Evolutionary conservation across 2,797 vertebrate genomes (phyloP), one percentile per base, ranked within the genome.

Genomic region (Leucoraja ocellata): DNA sequence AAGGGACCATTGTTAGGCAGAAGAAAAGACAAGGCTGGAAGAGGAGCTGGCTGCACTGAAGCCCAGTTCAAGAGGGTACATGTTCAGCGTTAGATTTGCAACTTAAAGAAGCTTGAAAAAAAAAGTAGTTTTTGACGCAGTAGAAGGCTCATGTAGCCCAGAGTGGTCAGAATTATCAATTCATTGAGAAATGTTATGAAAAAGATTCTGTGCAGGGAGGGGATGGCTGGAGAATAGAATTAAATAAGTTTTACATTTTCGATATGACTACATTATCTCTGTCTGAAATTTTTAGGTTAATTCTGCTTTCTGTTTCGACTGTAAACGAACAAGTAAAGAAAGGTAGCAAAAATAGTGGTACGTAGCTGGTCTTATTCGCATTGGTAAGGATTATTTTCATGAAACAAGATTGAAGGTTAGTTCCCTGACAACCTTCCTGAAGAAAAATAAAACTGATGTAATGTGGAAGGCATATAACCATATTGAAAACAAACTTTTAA

Each of bases 21-120:
- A 94, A 95, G 94, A 95, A 95, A 94, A 95, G 94, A 95, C 95
- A 94, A 83, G 91, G 88, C 96, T 95, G 96, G 97, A 95, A 95
- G 94, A 95, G 95, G 95, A 95, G 94, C 95, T 96, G 96, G 95
- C 95, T 94, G 95, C 76, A 80, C 77, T 93, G 93, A 93, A 95
- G 96, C 94, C 94, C 94, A 73, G 93, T 83, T 83, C 58, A 36
- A 54, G 14, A 16, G 78, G 95, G 71, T 74, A 92, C 71, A 23
- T 92, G 68, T 92, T 92, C 46, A 54, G 90, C 76, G 13, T 92
- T 74, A 92, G 90, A 92, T 92, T 92, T 92, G 90, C 71, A 92
- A 92, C 23, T 92, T 92, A 92, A 92, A 92, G 71, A 39, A 76
- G 71, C 39, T 92, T 46, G 4, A 54, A 92, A 54, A 46, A n/a